phyloP scores from a whole-genome alignment of 2,888 invertebrate genomes.

The Germaria angustata region DNA sequence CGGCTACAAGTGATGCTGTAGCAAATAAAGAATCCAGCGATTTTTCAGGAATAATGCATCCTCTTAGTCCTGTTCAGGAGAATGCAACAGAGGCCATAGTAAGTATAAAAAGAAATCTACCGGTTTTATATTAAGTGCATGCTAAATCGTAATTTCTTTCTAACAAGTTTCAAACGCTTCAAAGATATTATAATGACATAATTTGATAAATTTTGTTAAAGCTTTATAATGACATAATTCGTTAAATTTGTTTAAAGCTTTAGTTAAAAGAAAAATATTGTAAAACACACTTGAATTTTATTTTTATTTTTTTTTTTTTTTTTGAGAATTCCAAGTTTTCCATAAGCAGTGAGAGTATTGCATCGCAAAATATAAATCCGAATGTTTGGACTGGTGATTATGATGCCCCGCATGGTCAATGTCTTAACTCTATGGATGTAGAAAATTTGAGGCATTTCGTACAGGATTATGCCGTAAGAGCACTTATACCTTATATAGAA shows the following conservation, averaged over 20 bases:
- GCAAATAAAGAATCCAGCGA: constrained; percentile 73
- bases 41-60: constrained; percentile 83
- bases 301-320: background rate
- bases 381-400: constrained; percentile 83
- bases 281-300: background rate
- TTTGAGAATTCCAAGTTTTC: constrained; percentile 79
- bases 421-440: constrained; percentile 89
- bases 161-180: background rate
- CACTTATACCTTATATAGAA: constrained; percentile 95
- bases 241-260: too few relatives aligned
- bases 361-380: constrained; percentile 80
- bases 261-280: too few relatives aligned
- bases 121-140: too few relatives aligned
- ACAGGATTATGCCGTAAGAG: constrained; percentile 91
- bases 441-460: constrained; percentile 91
- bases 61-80: constrained; percentile 87
- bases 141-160: too few relatives aligned
- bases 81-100: constrained; percentile 82
- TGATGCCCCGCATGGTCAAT: constrained; percentile 85
- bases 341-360: constrained; percentile 83
- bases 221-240: too few relatives aligned
- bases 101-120: constrained; percentile 49
- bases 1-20: constrained; percentile 69
- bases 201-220: background rate
- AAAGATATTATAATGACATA: background rate